A percentile compares a stretch with the other conserved stretches of the same genome.
These are phyloP conservation scores for Aleiodes alternator DNA, from an alignment of 2,888 invertebrate species.

Conservation along the genomic window DNA sequence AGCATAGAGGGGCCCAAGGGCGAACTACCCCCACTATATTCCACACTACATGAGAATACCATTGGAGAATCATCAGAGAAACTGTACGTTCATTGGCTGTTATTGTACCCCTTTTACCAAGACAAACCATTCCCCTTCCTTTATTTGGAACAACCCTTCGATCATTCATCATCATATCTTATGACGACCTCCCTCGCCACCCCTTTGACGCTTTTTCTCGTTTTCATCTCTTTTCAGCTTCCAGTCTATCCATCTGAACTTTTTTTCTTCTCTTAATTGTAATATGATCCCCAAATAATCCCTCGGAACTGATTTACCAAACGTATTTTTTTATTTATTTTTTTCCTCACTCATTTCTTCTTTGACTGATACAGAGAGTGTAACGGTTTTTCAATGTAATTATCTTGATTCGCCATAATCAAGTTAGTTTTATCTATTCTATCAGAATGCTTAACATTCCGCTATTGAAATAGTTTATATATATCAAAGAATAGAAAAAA, in stretches of 20 bases:
- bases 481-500: neutral
- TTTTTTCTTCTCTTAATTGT: conserved; percentile 50
- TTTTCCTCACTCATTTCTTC: conserved; percentile 12
- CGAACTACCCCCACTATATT: conserved; percentile 65
- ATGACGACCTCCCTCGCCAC: conserved; percentile 69
- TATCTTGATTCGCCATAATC: conserved; percentile 61
- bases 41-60: conserved; percentile 39
- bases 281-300: conserved; percentile 60
- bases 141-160: conserved; percentile 69
- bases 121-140: conserved; percentile 37
- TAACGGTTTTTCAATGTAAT: conserved; percentile 69
- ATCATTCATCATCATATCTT: conserved; percentile 72
- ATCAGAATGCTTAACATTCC: too few relatives aligned
- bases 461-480: too few relatives aligned
- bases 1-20: conserved; percentile 65
- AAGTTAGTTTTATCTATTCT: conserved; percentile 2
- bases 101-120: conserved; percentile 46
- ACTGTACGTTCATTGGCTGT: conserved; percentile 33
- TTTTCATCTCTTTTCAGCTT: conserved; percentile 41
- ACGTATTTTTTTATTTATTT: conserved; percentile 48
- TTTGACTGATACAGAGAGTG: conserved; percentile 5
- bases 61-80: conserved; percentile 36
- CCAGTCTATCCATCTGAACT: conserved; percentile 10
- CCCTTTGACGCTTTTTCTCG: conserved; percentile 61
- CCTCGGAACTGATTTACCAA: conserved; percentile 67